Base-by-base conservation (phyloP, 2,888 invertebrate genomes). In the Drymonia ruficornis region DNA sequence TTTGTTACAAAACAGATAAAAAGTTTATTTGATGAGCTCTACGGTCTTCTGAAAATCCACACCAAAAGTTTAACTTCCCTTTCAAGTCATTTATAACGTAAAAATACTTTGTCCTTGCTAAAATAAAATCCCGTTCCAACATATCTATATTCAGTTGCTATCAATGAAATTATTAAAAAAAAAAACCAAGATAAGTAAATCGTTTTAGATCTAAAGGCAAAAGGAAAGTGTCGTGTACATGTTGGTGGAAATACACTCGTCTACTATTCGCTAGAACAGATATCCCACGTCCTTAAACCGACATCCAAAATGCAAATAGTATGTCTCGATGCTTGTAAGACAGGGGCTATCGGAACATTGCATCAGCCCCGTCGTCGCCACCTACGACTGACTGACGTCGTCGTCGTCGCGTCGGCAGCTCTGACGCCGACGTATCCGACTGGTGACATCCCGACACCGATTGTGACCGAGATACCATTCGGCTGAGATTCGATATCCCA, bases 291-390 rank as follows among this genome's bases (percentile, higher is more conserved):
- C 76, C 72, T 74, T 66, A 74, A 74, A 76, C 72, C 65, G 63
- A 74, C 75, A 74, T 74, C 74, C 77, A 52, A 81, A 79, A 90
- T 88, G 87, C 87, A 88, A 88, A 90, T 88, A 62, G 61, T 71
- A 67, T 79, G 84, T 83, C 83, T 78, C 65, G 71, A 63, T 69
- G 67, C 74, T 81, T 86, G 84, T 84, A 82, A 80, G 80, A 74
- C 80, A 34, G 68, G 65, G 63, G 72, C 73, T 88, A 89, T 90
- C 90, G 63, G 70, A 68, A 72, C 68, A 67, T 76, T 73, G 58
- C 64, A 70, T 70, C 70, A 62, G 55, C 61, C 60, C 44, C 57
- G 65, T 67, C 64, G 54, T 57, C 61, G 66, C 71, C 70, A 70
- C 70, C 70, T 68, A 66, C 7, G 7, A n/a, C n/a, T 64, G 56